Evolutionary conservation across 2,797 vertebrate genomes (phyloP), one percentile per base, ranked within the genome.

Genomic region (Rhyacichthys aspro): DNA sequence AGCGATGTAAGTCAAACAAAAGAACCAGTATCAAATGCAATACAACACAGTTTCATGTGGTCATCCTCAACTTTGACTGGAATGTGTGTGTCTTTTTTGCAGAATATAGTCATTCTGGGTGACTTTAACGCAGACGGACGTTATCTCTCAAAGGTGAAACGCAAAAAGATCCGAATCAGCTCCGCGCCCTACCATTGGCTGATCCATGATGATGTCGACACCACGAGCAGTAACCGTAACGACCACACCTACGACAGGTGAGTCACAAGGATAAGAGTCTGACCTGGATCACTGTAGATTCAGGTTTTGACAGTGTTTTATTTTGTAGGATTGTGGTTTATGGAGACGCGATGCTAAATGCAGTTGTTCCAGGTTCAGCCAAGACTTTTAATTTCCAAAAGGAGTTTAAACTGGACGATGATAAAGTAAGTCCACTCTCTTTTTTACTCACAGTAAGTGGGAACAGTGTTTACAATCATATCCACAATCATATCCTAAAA

Each of bases 181-280:
- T 77, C 55, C 3, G 44, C 83, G 44, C 7, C 10, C 1, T 89
- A 85, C 37, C 61, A 85, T 8, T 91, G 89, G 89, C 66, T 91
- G 43, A 91, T 91, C 28, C 49, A 32, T 0, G 87, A 91, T 18
- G 63, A 85, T 2, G 82, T 81, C 7, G 87, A 86, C 68, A 91
- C 88, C 3, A 90, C 88, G 0, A 52, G 73, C 9, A 84, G 58
- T 23, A 81, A 76, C 16, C 43, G 1, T 0, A 82, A 89, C 5
- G 76, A 87, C 72, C 17, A 78, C 79, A 86, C 87, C 15, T 91
- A 91, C n/a, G 89, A 91, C 72, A 86, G 88, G 89, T 89, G 55
- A 63, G n/a, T 1, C 9, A 11, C 41, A 5, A 4, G 0, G 15
- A 8, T n/a, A 11, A 11, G 12, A 14, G 3, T 15, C 9, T 43